These are phyloP conservation scores for Teinopalpus imperialis DNA, from an alignment of 2,888 invertebrate species.

Conservation along the genomic window DNA sequence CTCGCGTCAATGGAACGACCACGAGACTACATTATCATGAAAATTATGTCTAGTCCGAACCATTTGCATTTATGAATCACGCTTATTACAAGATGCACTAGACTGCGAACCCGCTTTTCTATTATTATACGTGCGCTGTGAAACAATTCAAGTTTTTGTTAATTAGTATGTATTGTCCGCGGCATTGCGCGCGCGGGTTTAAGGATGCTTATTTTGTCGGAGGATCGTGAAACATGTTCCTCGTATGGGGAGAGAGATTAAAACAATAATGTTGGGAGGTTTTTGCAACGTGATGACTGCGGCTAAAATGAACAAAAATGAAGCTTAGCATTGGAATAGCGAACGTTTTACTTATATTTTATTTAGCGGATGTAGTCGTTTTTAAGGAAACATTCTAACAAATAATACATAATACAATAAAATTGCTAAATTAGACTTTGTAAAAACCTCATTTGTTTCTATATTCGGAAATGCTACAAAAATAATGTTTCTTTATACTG, in stretches of 20 bases:
- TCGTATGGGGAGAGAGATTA: conserved; percentile 19
- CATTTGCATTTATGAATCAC: conserved; percentile 27
- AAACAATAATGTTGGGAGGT: conserved; percentile 20
- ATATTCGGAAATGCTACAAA: not conserved
- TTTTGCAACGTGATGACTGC: conserved; percentile 3
- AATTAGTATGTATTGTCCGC: conserved; percentile 26
- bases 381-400: too few species aligned
- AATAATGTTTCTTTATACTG: conserved; percentile 1
- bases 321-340: too few species aligned
- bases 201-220: conserved; percentile 26
- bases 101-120: conserved; percentile 24
- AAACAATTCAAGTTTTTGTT: conserved; percentile 28
- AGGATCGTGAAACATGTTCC: conserved; percentile 21
- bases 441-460: not conserved
- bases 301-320: conserved; percentile 1
- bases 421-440: not conserved
- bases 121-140: conserved; percentile 25
- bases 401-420: too few species aligned
- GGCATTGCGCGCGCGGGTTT: conserved; percentile 24
- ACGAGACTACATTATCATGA: conserved; percentile 16
- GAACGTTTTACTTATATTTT: too few species aligned
- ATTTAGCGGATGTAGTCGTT: too few species aligned
- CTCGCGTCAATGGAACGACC: conserved; percentile 11
- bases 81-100: conserved; percentile 28
- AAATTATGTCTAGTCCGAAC: conserved; percentile 22